Evolutionary conservation across 2,113 vertebrate genomes (phyloP), one percentile per base, ranked within the genome.

Genomic region (Mastomys coucha): DNA sequence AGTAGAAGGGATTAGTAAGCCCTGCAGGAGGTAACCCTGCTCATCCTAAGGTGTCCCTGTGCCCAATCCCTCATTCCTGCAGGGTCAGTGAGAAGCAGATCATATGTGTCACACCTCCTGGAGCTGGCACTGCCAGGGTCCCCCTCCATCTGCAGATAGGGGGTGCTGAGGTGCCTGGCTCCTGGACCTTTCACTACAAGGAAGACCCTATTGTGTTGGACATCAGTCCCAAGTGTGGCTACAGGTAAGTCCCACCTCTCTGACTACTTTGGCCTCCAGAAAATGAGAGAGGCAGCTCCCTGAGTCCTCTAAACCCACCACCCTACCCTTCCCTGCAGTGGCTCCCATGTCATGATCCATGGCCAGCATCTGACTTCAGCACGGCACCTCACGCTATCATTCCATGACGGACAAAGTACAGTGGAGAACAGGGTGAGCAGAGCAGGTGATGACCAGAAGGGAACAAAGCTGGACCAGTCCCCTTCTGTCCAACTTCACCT

Each of bases 351-450:
- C 94, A 99, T 99, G 45, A 98, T 99, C 85, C 96, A 91, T 5
- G 99, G 99, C 73, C 98, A 98, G 88, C 99, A 99, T 98, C 98
- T 99, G 98, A 99, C 99, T 96, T 99, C 99, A 0, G 99, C 99
- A 2, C 99, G 99, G 96, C 98, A 97, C 0, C 98, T 99, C 17
- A 85, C 97, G 33, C 97, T 99, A n/a, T 98, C 97, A 69, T 99
- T 99, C 89, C 98, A 98, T 8, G 97, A 98, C 1, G 96, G 95
- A n/a, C 85, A 53, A 10, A 45, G 1, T 19, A 39, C 67, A 22
- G 89, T 84, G 49, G 91, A 95, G 39, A 97, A n/a, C 56, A 81
- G 69, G 90, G 98, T 98, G 67, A 98, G 97, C 1, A 97, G 60
- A 97, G 97, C 2, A 6, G 67, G 16, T 1, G 1, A 33, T 60